Base-by-base conservation (phyloP, 2,888 invertebrate genomes). In the Nephrotoma appendiculata region DNA sequence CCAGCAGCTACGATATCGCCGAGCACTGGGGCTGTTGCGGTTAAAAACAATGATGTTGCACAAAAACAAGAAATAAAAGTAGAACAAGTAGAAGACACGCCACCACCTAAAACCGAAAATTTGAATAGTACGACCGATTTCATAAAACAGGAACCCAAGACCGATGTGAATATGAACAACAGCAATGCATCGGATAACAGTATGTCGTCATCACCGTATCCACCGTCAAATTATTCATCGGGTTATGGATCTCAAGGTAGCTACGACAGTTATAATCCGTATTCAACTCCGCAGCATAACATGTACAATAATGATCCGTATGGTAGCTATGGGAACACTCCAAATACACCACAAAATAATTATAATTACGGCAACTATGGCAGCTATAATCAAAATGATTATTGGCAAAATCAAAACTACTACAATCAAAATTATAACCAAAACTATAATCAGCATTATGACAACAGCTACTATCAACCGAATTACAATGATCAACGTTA, bases 1-100 rank as follows among this genome's bases (percentile, higher is more conserved):
- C 93, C 93, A 52, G 93, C 93, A 41, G 93, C 93, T 12, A 92
- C 93, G 19, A 92, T 93, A 88, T 92, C 91, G 19, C 93, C 93
- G 41, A 93, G 92, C 88, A 92, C 86, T 7, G 86, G 85, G 11
- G 31, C 9, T 6, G 31, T 5, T 71, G 71, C 12, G 3, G 9
- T 31, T n/a, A 71, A 71, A 71, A 45, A 44, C 11, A 57, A 41
- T 41, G 84, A 86, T 5, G 15, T 84, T 42, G 5, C 42, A 12
- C 43, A 6, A 42, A 43, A 84, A 42, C 84, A 84, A 42, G 84
- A 84, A n/a, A 84, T 42, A 9, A 91, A 19, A 90, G 91, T 57
- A 90, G 90, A 9, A 41, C 41, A 19, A 86, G 87, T 86, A 41
- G 87, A 44, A 88, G 91, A 0, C 87, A 6, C 84, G 12, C 4